These are phyloP conservation scores for Alectura lathami DNA, from an alignment of 2,113 vertebrate species.

Conservation along the genomic window DNA sequence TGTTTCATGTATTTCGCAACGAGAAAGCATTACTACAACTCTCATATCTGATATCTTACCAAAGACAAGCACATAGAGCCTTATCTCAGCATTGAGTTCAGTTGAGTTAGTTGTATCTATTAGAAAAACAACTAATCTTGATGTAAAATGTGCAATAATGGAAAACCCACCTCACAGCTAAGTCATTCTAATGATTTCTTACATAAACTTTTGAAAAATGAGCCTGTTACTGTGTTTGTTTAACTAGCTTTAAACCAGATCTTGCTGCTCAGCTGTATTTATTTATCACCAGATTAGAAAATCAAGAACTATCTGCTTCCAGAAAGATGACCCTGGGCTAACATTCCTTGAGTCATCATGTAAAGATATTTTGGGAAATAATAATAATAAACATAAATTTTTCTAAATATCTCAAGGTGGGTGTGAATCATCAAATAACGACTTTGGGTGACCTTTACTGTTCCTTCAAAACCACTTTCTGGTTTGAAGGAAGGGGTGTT, in stretches of 20 bases:
- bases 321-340: background rate
- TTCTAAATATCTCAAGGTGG: background rate
- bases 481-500: background rate
- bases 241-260: background rate
- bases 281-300: background rate
- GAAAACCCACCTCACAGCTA: background rate
- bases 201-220: background rate
- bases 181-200: background rate
- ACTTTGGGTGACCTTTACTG: background rate
- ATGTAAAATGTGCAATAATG: background rate
- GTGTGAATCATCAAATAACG: background rate
- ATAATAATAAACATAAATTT: background rate
- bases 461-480: background rate
- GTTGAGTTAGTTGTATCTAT: background rate
- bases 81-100: background rate
- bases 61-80: background rate
- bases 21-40: background rate
- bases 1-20: background rate
- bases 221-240: background rate
- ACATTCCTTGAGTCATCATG: background rate
- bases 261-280: background rate
- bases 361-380: background rate
- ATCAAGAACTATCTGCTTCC: background rate
- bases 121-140: background rate
- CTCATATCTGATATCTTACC: background rate